Evolutionary conservation across 2,888 invertebrate genomes (phyloP).

Genomic region (Dynastes tityus): DNA sequence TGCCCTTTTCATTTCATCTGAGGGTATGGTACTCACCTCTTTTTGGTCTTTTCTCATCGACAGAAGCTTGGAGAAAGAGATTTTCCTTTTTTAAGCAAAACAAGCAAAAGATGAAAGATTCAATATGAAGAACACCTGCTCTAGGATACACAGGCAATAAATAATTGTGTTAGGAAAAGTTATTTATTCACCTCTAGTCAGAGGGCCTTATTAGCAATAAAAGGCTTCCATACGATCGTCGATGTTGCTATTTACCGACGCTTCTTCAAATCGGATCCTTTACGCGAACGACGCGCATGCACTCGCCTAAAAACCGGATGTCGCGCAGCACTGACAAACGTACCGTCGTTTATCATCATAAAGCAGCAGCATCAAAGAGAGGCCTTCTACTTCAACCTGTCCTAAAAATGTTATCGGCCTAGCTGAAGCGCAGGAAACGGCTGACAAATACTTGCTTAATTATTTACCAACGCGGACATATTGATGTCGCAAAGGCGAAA

Average conservation of each 20-base stretch:
- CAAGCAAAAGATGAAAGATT: no score
- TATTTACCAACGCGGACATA: slow-evolving; percentile 69
- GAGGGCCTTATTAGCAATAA: no score
- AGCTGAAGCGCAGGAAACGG: slow-evolving; percentile 68
- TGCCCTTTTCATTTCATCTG: no score
- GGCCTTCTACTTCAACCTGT: slow-evolving; percentile 65
- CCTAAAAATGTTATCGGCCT: slow-evolving; percentile 70
- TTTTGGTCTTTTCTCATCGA: no score
- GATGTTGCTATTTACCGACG: not conserved
- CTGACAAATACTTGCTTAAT: slow-evolving; percentile 71
- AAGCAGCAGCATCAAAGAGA: slow-evolving; percentile 68
- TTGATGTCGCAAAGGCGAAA: slow-evolving; percentile 61
- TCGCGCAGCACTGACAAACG: slow-evolving; percentile 68
- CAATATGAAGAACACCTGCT: no score
- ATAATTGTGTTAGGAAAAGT: no score
- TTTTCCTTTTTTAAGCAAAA: no score
- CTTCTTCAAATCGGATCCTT: slow-evolving; percentile 10
- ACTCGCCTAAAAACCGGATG: slow-evolving; percentile 64
- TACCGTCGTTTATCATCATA: slow-evolving; percentile 68
- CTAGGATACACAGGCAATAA: not conserved
- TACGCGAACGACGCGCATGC: slow-evolving; percentile 50
- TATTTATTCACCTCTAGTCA: no score
- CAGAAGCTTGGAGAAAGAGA: no score
- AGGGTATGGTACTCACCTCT: no score
- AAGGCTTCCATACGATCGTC: no score